Evolutionary conservation across 2,113 vertebrate genomes (phyloP), one percentile per base, ranked within the genome.

Genomic region (Micronycteris hirsuta): DNA sequence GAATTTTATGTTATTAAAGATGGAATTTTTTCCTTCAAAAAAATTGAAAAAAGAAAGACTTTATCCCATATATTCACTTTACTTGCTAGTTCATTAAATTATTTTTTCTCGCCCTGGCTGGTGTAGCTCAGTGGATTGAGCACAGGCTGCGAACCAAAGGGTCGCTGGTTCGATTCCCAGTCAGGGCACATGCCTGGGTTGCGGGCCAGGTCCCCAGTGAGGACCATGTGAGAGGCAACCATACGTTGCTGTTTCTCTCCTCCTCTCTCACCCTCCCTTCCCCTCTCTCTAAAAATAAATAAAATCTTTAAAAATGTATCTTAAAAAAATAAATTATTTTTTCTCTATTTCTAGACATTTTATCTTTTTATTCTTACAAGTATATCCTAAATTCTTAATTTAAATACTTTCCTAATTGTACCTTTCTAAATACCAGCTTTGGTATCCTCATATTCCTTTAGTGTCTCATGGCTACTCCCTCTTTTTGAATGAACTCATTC

Each of bases 321-420:
- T n/a, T n/a, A n/a, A n/a, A n/a, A n/a, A n/a, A n/a, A n/a, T 76
- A 38, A 87, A 77, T 93, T 56, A 73, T 28, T 71, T 96, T 96
- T 68, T 52, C 9, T 92, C 63, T 89, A 10, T 76, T 94, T 93
- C 11, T 56, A 61, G 70, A 12, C 31, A 85, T 95, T 74, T 65
- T 70, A 15, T 71, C 19, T 71, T 80, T 82, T 93, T 52, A 71
- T 86, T 45, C 47, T 80, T 2, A 61, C 8, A 86, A 28, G 61
- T 45, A 1, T 74, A 56, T 88, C 65, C 49, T 80, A 70, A 93
- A 68, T 20, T 96, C 17, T 74, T 90, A 49, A 70, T 70, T 81
- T 68, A 70, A 63, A 49, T 43, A 41, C 45, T 36, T 89, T 76
- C 52, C 67, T 74, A 14, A 47, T 82, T 86, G 14, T 49, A 33